Conservation (phyloP, 2,888 invertebrate genomes). For the Lasioglossum morio region DNA sequence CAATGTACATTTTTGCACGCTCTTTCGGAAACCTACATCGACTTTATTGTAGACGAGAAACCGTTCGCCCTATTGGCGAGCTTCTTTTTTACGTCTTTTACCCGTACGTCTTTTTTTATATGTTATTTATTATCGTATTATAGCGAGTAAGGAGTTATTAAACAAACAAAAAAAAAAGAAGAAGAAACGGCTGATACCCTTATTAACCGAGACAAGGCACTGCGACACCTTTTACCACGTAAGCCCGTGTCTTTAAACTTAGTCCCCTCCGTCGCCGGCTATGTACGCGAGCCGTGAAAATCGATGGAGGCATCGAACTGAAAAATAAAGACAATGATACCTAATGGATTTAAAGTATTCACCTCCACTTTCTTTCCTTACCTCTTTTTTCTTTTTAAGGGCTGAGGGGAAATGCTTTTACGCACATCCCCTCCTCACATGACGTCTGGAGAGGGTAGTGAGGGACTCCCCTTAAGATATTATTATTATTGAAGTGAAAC, state of each 20-base stretch:
- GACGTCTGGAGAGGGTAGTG: too few relatives aligned
- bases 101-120: slow-evolving; percentile 70
- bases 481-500: too few relatives aligned
- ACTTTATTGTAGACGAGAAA: slow-evolving; percentile 60
- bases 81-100: slow-evolving; percentile 66
- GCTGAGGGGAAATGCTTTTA: too few relatives aligned
- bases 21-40: slow-evolving; percentile 61
- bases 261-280: slow-evolving; percentile 67
- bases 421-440: too few relatives aligned
- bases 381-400: too few relatives aligned
- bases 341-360: slow-evolving; percentile 26
- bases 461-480: too few relatives aligned
- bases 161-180: slow-evolving; percentile 13
- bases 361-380: background rate
- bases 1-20: slow-evolving; percentile 74
- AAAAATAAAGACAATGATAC: slow-evolving; percentile 67
- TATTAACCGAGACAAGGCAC: slow-evolving; percentile 66
- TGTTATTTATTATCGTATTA: slow-evolving; percentile 73
- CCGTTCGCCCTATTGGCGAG: slow-evolving; percentile 68
- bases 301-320: slow-evolving; percentile 64
- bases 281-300: slow-evolving; percentile 62
- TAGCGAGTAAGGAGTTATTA: slow-evolving; percentile 57
- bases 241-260: slow-evolving; percentile 59
- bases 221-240: slow-evolving; percentile 67
- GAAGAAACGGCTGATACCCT: slow-evolving; percentile 60